Percentiles rank a stretch among this genome's conserved stretches.
Evolutionary conservation across 2,888 invertebrate species (phyloP).

Genomic region (Agrochola litura): DNA sequence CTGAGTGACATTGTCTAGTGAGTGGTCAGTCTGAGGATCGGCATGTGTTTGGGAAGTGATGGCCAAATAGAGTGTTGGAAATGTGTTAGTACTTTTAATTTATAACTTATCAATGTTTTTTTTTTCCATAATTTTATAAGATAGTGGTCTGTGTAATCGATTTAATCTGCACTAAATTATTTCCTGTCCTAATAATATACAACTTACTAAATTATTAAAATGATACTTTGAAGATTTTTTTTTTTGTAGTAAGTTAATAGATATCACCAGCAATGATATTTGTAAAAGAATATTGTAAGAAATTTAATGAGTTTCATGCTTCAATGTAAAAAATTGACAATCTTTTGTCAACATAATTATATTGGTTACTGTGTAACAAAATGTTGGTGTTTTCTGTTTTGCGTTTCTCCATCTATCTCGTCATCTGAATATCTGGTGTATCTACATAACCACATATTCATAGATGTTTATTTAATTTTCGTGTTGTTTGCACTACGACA

Average conservation of each 20-base stretch:
- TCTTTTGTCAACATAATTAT: conserved; percentile 8
- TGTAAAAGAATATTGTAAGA: conserved; percentile 11
- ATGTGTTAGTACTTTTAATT: conserved; percentile 22
- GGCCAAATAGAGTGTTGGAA: conserved; percentile 31
- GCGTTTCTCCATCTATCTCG: neutral
- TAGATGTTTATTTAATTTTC: neutral
- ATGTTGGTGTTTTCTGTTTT: conserved; percentile 14
- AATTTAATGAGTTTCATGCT: neutral
- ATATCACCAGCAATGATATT: conserved; percentile 9
- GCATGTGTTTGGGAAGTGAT: neutral
- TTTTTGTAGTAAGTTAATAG: neutral
- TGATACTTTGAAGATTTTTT: too few species aligned
- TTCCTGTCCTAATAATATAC: neutral
- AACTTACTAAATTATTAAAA: neutral
- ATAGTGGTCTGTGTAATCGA: conserved; percentile 43
- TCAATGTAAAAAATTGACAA: conserved; percentile 9
- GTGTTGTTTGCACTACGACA: conserved; percentile 1
- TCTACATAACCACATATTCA: neutral
- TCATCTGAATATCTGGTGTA: conserved; percentile 1
- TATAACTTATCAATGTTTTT: conserved; percentile 27
- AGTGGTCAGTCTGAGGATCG: neutral
- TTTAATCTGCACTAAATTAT: conserved; percentile 33
- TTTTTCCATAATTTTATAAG: conserved; percentile 22
- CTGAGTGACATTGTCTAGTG: conserved; percentile 76
- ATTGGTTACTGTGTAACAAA: conserved; percentile 56